Percentiles rank a stretch among this genome's conserved stretches.
phyloP scores from a whole-genome alignment of 2,888 invertebrate genomes.

The Orthonevra nobilis region DNA sequence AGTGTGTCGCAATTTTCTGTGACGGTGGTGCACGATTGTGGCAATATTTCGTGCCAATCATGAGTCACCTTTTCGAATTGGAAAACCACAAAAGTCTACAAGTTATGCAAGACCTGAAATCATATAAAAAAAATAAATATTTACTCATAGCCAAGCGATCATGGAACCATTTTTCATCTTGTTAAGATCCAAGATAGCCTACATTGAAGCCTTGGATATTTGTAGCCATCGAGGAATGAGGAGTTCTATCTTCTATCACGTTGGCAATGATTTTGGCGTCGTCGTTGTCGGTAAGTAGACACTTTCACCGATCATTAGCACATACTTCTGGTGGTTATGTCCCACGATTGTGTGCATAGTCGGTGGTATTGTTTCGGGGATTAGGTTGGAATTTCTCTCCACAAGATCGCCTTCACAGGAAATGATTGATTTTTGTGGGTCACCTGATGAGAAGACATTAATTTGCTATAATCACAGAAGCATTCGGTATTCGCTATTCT shows the following conservation, averaged over 20 bases:
- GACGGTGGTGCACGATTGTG: constrained; percentile 20
- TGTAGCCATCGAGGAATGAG: no score
- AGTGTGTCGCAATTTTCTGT: constrained; percentile 44
- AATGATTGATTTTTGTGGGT: constrained; percentile 27
- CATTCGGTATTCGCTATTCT: no score
- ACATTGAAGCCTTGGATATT: no score
- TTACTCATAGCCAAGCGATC: not conserved
- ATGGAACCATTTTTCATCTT: not conserved
- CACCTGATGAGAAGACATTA: no score
- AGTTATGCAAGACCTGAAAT: not conserved
- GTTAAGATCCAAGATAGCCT: not conserved
- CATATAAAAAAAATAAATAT: not conserved
- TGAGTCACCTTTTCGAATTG: no score
- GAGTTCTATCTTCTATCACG: not conserved
- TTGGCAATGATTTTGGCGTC: constrained; percentile 40
- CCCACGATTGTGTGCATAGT: not conserved
- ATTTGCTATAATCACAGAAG: no score
- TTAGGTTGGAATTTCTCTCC: constrained; percentile 33
- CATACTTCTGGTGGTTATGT: constrained; percentile 17
- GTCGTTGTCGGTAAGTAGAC: constrained; percentile 39
- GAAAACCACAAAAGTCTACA: no score
- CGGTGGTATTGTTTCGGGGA: constrained; percentile 1
- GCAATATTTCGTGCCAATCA: no score
- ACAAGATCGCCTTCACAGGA: constrained; percentile 5
- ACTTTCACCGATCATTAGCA: constrained; percentile 54